A percentile compares a stretch with the other conserved stretches of the same genome.
phyloP scores from a whole-genome alignment of 2,113 vertebrate species.

The Nibea albiflora region DNA sequence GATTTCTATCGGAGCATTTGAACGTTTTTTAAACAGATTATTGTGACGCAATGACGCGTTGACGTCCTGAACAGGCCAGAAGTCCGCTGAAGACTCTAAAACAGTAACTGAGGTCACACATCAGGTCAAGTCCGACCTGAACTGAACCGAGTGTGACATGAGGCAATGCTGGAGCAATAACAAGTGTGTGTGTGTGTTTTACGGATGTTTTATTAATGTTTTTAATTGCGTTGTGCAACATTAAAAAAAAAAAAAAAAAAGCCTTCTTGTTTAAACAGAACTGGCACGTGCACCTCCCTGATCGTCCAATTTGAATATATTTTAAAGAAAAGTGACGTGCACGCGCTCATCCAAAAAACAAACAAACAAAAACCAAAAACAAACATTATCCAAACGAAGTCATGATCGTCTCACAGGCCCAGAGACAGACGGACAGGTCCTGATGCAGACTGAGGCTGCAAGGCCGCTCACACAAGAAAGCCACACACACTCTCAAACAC shows the following conservation, averaged over 20 bases:
- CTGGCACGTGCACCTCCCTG: background rate
- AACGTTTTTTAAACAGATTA: background rate
- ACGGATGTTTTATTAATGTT: background rate
- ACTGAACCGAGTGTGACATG: background rate
- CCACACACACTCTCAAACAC: conserved; percentile 16
- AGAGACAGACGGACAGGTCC: fast-evolving
- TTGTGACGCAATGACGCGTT: background rate
- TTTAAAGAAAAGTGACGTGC: too few relatives aligned
- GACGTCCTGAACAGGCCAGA: background rate
- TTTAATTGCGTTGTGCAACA: background rate
- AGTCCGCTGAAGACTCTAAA: background rate
- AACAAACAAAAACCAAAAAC: too few relatives aligned
- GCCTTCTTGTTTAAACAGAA: background rate
- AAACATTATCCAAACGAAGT: background rate
- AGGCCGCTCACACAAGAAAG: conserved; percentile 48
- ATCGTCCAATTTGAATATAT: too few relatives aligned
- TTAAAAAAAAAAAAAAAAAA: fast-evolving
- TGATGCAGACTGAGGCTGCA: conserved; percentile 5
- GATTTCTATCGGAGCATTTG: background rate
- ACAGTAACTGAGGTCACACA: conserved; percentile 13
- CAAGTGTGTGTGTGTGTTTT: background rate
- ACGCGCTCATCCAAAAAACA: too few relatives aligned
- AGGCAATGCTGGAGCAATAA: background rate
- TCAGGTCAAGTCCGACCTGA: background rate
- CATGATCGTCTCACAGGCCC: conserved; percentile 5